Evolutionary conservation across 2,113 vertebrate species (phyloP).

Genomic region (Corythaixoides concolor): DNA sequence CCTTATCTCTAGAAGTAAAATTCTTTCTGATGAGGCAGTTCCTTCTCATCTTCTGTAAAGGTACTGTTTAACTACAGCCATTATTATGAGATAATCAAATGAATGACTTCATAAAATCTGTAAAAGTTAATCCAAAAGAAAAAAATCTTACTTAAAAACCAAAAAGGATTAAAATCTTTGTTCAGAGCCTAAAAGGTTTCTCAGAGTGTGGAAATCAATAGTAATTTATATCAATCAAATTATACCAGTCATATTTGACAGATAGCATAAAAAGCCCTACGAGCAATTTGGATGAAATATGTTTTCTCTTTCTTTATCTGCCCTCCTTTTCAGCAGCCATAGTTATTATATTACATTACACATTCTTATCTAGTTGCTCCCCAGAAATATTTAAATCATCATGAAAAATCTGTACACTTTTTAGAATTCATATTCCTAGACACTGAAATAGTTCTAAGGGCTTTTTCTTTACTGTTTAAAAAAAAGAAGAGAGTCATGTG

Average conservation of each 20-base stretch:
- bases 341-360: not conserved
- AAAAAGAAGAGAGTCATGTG: accelerated
- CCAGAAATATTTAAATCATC: not conserved
- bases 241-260: not conserved
- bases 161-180: not conserved
- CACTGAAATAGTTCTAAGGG: not conserved
- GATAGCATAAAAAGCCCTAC: not conserved
- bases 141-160: not conserved
- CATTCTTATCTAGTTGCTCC: not conserved
- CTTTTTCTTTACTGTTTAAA: not conserved
- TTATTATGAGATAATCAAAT: not conserved
- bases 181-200: not conserved
- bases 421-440: not conserved
- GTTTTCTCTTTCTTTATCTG: not conserved
- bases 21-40: not conserved
- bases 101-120: not conserved
- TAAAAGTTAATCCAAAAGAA: not conserved
- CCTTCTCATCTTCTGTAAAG: not conserved
- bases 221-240: not conserved
- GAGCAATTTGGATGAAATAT: not conserved
- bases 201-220: constrained; percentile 4
- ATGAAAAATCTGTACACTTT: not conserved
- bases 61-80: not conserved
- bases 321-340: not conserved
- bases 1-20: not conserved